Percentiles rank a stretch among this genome's conserved stretches.
These are phyloP conservation scores for Limonius californicus DNA, from an alignment of 1,140 invertebrate species.

Conservation along the genomic window DNA sequence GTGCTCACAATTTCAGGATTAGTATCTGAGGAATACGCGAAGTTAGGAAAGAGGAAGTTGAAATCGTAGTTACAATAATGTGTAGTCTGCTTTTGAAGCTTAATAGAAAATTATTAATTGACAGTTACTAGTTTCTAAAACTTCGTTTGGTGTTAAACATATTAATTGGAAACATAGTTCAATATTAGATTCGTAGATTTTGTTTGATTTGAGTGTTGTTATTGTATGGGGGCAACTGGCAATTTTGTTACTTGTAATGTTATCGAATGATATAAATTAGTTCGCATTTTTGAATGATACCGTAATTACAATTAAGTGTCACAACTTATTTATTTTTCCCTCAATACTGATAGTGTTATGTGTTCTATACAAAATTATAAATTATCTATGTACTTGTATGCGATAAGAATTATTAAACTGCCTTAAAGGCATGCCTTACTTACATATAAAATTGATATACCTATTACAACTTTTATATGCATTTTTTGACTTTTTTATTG, in stretches of 20 bases:
- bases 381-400: background rate
- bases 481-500: slow-evolving; percentile 6
- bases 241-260: background rate
- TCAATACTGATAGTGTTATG: background rate
- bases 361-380: background rate
- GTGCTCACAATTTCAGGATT: slow-evolving; percentile 30
- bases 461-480: slow-evolving; percentile 4
- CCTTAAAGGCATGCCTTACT: slow-evolving; percentile 42
- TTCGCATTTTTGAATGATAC: background rate
- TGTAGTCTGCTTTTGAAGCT: background rate
- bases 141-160: background rate
- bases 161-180: background rate
- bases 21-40: slow-evolving; percentile 1
- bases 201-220: slow-evolving; percentile 4
- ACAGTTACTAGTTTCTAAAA: background rate
- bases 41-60: background rate
- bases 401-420: background rate
- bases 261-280: background rate
- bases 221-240: slow-evolving; percentile 4
- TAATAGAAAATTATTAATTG: background rate
- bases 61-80: background rate
- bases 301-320: slow-evolving; percentile 4
- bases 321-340: slow-evolving; percentile 5
- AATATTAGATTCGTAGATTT: background rate
- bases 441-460: slow-evolving; percentile 6